phyloP scores from a whole-genome alignment of 2,113 vertebrate species.

The Ophthalmolycus amberensis region DNA sequence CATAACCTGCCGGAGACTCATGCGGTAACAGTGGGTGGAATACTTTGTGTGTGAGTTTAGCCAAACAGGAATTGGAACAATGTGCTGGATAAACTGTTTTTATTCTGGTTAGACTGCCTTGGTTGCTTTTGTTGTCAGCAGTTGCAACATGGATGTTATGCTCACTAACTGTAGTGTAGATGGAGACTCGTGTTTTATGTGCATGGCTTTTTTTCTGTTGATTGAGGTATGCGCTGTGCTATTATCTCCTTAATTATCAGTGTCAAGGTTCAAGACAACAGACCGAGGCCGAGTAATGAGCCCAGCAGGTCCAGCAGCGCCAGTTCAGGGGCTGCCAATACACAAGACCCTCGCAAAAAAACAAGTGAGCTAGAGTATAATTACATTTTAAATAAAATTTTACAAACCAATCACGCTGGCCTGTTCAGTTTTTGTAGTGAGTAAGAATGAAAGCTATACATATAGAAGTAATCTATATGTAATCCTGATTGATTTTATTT shows the following conservation, averaged over 20 bases:
- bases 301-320: slow-evolving; percentile 53
- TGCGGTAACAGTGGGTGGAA: slow-evolving; percentile 24
- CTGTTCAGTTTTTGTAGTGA: neutral
- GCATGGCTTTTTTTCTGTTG: neutral
- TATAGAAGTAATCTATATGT: neutral
- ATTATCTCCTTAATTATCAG: slow-evolving; percentile 54
- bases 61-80: slow-evolving; percentile 55
- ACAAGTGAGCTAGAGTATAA: slow-evolving; percentile 82
- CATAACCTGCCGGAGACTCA: slow-evolving; percentile 37
- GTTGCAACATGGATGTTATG: slow-evolving; percentile 11
- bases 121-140: slow-evolving; percentile 22
- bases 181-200: neutral
- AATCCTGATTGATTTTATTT: slow-evolving; percentile 1
- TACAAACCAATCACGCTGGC: neutral
- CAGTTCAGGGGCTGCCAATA: slow-evolving; percentile 57
- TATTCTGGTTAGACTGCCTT: slow-evolving; percentile 27
- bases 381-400: neutral
- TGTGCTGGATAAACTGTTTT: slow-evolving; percentile 63
- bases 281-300: slow-evolving; percentile 65
- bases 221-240: neutral
- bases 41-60: slow-evolving; percentile 30
- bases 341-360: slow-evolving; percentile 81
- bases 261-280: slow-evolving; percentile 69
- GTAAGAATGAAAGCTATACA: neutral
- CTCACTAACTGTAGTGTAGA: neutral